These are phyloP conservation scores for Cheilosia impressa DNA, from an alignment of 2,888 invertebrate genomes.

Conservation along the genomic window DNA sequence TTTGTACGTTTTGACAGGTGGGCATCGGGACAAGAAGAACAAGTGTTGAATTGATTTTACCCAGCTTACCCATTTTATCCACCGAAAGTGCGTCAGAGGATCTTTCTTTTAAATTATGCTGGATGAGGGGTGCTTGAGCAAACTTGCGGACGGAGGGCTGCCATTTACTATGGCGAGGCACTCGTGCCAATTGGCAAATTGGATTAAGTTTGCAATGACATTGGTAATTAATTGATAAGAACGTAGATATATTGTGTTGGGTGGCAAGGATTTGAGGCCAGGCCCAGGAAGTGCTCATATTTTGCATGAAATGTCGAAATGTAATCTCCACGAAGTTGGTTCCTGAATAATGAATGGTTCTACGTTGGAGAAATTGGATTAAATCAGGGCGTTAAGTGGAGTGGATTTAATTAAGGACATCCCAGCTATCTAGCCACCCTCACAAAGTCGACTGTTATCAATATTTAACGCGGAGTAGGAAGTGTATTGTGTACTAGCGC, in stretches of 20 bases:
- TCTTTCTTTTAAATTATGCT: constrained; percentile 21
- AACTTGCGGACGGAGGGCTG: constrained; percentile 10
- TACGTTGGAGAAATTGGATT: background rate
- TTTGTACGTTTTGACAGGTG: constrained; percentile 56
- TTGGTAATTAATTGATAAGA: constrained; percentile 61
- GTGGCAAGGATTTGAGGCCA: background rate
- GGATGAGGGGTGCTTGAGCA: constrained; percentile 25
- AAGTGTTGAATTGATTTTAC: constrained; percentile 24
- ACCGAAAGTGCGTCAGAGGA: constrained; percentile 17
- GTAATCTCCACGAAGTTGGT: constrained; percentile 2
- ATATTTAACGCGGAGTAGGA: too few relatives aligned
- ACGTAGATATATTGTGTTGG: background rate
- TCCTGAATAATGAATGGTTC: constrained; percentile 12
- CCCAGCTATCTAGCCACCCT: background rate
- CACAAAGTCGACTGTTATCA: background rate
- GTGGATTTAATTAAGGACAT: constrained; percentile 14
- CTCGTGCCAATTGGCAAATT: constrained; percentile 57
- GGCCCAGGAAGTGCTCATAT: background rate
- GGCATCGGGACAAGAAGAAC: background rate
- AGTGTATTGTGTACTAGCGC: too few relatives aligned
- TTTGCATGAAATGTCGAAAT: background rate
- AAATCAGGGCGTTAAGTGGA: background rate
- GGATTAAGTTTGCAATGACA: constrained; percentile 44
- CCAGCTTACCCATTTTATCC: constrained; percentile 25
- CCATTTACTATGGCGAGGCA: constrained; percentile 2